phyloP scores from a whole-genome alignment of 2,888 invertebrate genomes.

The Choristoneura rosaceana region DNA sequence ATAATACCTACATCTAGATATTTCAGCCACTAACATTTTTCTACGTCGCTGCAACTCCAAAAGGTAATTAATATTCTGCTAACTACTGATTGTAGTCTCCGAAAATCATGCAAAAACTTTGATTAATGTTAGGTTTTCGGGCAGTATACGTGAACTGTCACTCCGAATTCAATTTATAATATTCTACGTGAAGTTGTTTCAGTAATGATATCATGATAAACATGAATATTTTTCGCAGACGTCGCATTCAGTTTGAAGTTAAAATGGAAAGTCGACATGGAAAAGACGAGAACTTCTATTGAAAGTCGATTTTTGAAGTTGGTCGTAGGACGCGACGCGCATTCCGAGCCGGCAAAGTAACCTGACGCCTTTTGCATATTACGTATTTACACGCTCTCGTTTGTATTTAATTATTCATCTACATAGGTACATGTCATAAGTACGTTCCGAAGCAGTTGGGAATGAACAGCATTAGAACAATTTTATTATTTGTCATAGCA shows the following conservation, averaged over 20 bases:
- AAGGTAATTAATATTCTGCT: conserved; percentile 12
- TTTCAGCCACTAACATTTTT: conserved; percentile 9
- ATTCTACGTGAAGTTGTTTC: conserved; percentile 26
- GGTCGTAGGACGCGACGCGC: conserved; percentile 62
- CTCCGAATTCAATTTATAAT: conserved; percentile 10
- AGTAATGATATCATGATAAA: conserved; percentile 36
- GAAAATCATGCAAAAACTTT: conserved; percentile 26
- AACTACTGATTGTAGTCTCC: conserved; percentile 19
- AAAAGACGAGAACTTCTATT: conserved; percentile 68
- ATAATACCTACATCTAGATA: conserved; percentile 14
- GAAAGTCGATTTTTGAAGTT: conserved; percentile 80
- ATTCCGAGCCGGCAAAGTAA: conserved; percentile 45
- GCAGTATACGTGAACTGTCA: conserved; percentile 16
- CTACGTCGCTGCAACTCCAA: conserved; percentile 11
- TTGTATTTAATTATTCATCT: conserved; percentile 19
- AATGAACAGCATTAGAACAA: too few relatives aligned
- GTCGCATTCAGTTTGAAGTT: conserved; percentile 52
- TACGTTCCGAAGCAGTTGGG: too few relatives aligned
- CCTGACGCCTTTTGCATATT: conserved; percentile 41
- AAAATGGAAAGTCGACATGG: conserved; percentile 72
- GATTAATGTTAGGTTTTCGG: conserved; percentile 17
- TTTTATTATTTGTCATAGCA: too few relatives aligned
- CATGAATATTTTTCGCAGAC: conserved; percentile 34
- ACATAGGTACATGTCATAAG: neutral
- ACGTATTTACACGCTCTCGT: conserved; percentile 13